Evolutionary conservation across 2,888 invertebrate genomes (phyloP), one percentile per base, ranked within the genome.

Genomic region (Omphaloscelis lunosa): DNA sequence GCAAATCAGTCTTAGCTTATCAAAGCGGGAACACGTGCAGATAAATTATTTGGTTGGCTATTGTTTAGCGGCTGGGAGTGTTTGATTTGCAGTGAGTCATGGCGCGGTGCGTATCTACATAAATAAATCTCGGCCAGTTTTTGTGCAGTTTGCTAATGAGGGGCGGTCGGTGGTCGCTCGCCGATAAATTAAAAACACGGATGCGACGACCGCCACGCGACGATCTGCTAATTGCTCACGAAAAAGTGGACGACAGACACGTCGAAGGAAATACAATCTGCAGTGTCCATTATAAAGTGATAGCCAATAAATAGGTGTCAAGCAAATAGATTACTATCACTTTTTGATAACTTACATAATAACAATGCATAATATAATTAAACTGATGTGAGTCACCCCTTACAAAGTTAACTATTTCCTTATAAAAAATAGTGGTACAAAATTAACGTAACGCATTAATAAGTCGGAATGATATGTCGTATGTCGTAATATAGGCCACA

Each of bases 141-240:
- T 93, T 93, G 92, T 72, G 65, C 90, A 87, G 81, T 79, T 83
- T 80, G 85, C 88, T 95, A 93, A 95, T 95, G 93, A 95, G 94
- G 89, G 87, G 91, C 92, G 90, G 90, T 88, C 89, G 90, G 90
- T 91, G 91, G 87, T 89, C 90, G 90, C 90, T 87, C 82, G 83
- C 86, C 88, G 82, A 93, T 94, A 93, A 93, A 93, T 93, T 91
- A 93, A 86, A 81, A 88, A 90, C 87, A 82, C 91, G 92, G 92
- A 95, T 93, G 93, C 92, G 93, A 89, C 88, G 90, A 91, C 88
- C 89, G 90, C 90, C 93, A 93, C 92, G 91, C 93, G 93, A 92
- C 92, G 84, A 86, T 80, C 77, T 83, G 83, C 87, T 89, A 88
- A 89, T 90, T 89, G 80, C 84, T 68, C 9, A 77, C 77, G 85